Evolutionary conservation across 2,797 vertebrate species (phyloP), one percentile per base, ranked within the genome.

Genomic region (Apodemus agrarius): DNA sequence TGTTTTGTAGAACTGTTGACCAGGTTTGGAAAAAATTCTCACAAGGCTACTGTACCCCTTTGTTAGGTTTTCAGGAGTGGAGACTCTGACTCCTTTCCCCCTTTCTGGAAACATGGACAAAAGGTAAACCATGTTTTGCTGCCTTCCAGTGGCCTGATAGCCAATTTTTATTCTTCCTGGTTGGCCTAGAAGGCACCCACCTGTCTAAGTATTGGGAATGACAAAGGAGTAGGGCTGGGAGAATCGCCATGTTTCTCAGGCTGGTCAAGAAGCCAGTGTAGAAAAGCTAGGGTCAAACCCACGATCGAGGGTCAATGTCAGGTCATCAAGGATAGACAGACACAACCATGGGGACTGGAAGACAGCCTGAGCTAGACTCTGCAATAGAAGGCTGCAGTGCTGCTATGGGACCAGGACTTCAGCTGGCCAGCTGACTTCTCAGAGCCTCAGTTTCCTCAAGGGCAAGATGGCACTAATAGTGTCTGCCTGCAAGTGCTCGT

Each of bases 401-500:
- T n/a, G 19, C 63, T 63, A 31, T 5, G 74, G 83, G 59, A 74
- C 40, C 29, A 89, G 12, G 61, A 43, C 40, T 84, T 52, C 57
- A 29, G 57, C 6, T 63, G 89, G n/a, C 12, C 29, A 89, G 19
- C 75, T 52, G 17, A 65, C 21, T 61, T 93, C 81, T 90, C 54
- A 54, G 79, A 89, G 89, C 43, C 79, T 95, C 52, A 34, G 26
- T 93, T 92, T 96, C 74, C 61, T 92, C 19, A 34, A 24, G 31
- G 31, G 22, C 3, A 91, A 90, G 61, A 57, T 43, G 37, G 3
- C 9, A 61, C 54, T 92, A 72, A 34, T 67, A 61, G 46, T 3
- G 31, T 61, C 75, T 52, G 21, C 34, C 85, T 43, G 40, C 7
- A 79, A 85, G 65, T 26, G 67, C 21, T 72, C 59, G 37, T 90